phyloP scores from a whole-genome alignment of 2,797 vertebrate genomes.

The Cirrhinus molitorella region DNA sequence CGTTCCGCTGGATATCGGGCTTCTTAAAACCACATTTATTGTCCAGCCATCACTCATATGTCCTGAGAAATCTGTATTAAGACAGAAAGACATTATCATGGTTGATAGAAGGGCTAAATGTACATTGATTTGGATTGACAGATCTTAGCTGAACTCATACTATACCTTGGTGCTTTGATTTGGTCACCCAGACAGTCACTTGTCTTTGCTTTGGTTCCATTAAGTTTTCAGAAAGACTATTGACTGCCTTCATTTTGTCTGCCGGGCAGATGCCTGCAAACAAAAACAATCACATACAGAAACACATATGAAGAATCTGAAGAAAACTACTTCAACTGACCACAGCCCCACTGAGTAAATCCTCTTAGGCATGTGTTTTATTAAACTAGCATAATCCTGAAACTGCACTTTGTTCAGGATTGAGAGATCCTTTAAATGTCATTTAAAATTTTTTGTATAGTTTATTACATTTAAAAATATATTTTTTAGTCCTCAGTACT shows the following conservation, averaged over 20 bases:
- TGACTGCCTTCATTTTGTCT: constrained; percentile 58
- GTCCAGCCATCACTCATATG: constrained; percentile 50
- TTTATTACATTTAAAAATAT: neutral
- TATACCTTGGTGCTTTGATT: constrained; percentile 68
- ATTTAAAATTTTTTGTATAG: neutral
- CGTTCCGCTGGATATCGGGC: constrained; percentile 37
- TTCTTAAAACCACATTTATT: constrained; percentile 63
- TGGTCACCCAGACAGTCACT: constrained; percentile 65
- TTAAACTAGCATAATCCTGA: neutral
- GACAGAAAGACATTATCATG: constrained; percentile 3
- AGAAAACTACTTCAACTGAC: neutral
- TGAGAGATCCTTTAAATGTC: neutral
- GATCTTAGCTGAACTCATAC: neutral
- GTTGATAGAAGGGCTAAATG: neutral
- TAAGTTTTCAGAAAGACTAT: constrained; percentile 53
- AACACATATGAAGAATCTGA: neutral
- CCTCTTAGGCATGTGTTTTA: constrained; percentile 3
- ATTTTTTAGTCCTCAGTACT: neutral
- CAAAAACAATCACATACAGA: constrained; percentile 13
- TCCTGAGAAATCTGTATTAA: constrained; percentile 59
- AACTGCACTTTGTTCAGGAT: neutral
- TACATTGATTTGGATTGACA: neutral
- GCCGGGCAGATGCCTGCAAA: constrained; percentile 62
- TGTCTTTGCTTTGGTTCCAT: constrained; percentile 58
- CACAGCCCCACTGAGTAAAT: neutral